Evolutionary conservation across 37 sponge, comb jelly and placozoan genomes (phyloP).

Genomic region (Bolinopsis microptera): DNA sequence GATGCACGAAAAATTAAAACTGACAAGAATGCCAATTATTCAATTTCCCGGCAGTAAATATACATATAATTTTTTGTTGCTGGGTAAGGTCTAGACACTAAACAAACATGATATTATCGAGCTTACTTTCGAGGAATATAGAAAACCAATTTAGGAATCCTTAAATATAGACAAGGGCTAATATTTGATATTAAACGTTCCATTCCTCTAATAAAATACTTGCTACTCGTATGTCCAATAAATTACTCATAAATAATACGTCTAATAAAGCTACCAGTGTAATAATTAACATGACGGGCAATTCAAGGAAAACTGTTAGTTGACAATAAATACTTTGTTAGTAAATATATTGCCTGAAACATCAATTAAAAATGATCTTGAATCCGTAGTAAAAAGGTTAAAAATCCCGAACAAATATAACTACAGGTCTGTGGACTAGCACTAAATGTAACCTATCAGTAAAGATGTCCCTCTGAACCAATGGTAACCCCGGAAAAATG

Average conservation of each 20-base stretch:
- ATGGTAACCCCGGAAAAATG: background rate
- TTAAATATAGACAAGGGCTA: background rate
- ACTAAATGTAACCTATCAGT: background rate
- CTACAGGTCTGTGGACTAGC: background rate
- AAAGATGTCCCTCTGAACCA: background rate
- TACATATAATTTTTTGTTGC: background rate
- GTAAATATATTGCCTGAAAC: background rate
- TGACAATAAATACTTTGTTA: background rate
- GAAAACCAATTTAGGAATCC: background rate
- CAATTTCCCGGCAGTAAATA: background rate
- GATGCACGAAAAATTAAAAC: background rate
- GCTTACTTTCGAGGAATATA: background rate
- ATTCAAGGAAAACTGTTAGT: background rate
- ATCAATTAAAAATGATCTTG: background rate
- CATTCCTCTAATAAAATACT: background rate
- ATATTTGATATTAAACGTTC: too few relatives aligned
- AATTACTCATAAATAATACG: conserved; percentile 19
- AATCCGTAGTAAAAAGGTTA: background rate
- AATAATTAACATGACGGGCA: background rate
- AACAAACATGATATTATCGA: background rate
- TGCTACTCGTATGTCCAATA: conserved; percentile 38
- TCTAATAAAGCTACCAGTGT: background rate
- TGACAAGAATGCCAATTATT: background rate
- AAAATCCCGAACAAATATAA: background rate
- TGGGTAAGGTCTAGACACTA: background rate